Percentiles rank a stretch among this genome's conserved stretches.
Evolutionary conservation across 2,888 invertebrate genomes (phyloP).

Genomic region (Agrochola lota): DNA sequence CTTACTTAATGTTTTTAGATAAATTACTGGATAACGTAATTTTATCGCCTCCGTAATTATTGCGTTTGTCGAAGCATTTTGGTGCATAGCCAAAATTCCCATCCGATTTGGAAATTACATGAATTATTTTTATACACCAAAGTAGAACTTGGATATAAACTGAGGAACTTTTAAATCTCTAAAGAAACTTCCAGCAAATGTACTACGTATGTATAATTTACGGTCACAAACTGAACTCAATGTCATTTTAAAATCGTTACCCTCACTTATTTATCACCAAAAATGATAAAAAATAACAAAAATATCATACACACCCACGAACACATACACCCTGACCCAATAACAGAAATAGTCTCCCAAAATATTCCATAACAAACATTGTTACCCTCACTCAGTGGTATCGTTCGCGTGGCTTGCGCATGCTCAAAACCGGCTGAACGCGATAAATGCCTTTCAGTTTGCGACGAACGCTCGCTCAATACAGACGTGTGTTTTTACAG

Average conservation of each 20-base stretch:
- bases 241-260: conserved; percentile 1
- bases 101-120: no score
- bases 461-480: conserved; percentile 64
- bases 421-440: conserved; percentile 76
- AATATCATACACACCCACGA: conserved; percentile 45
- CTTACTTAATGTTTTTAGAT: conserved; percentile 6
- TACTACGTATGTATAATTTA: neutral
- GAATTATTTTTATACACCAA: neutral
- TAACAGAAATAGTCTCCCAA: conserved; percentile 61
- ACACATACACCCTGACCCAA: conserved; percentile 72
- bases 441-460: conserved; percentile 83
- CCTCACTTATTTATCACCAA: conserved; percentile 6
- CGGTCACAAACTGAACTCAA: conserved; percentile 1
- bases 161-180: neutral
- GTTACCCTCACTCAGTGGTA: conserved; percentile 77
- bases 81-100: neutral
- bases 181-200: neutral
- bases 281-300: conserved; percentile 29
- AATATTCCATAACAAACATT: conserved; percentile 65
- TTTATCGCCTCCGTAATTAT: neutral
- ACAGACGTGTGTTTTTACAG: conserved; percentile 71
- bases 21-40: neutral
- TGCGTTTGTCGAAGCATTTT: neutral
- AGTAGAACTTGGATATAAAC: neutral
- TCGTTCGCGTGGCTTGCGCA: conserved; percentile 80